Percentiles rank a stretch among this genome's conserved stretches.
These are phyloP conservation scores for Proteles cristata DNA, from an alignment of 2,113 vertebrate genomes.

Conservation along the genomic window DNA sequence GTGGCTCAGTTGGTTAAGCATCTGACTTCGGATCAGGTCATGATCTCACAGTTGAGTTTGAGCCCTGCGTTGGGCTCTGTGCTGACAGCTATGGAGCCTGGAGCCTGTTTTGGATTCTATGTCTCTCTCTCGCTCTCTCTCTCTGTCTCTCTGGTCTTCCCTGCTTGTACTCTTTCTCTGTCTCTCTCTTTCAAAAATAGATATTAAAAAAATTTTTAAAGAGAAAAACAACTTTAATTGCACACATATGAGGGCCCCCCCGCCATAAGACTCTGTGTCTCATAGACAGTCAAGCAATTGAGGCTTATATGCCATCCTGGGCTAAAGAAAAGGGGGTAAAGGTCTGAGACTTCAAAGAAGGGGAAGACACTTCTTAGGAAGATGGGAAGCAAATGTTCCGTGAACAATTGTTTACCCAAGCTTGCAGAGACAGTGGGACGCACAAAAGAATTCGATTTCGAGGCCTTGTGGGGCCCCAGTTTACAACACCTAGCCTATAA, in stretches of 20 bases:
- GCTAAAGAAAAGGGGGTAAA: neutral
- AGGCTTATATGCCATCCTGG: neutral
- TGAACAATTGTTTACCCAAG: neutral
- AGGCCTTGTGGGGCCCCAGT: neutral
- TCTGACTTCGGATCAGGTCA: too few relatives aligned
- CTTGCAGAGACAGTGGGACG: neutral
- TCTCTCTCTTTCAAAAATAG: too few relatives aligned
- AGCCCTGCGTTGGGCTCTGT: too few relatives aligned
- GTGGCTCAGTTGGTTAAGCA: too few relatives aligned
- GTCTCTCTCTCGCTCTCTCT: too few relatives aligned
- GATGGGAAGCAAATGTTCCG: neutral
- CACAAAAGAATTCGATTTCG: neutral
- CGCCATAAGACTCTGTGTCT: neutral
- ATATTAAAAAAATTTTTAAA: neutral
- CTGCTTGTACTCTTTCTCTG: too few relatives aligned
- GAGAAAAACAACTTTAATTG: neutral
- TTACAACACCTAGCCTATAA: neutral
- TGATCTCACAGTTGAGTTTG: too few relatives aligned
- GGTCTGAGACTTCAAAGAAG: neutral
- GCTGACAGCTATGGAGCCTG: too few relatives aligned
- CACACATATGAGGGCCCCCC: neutral
- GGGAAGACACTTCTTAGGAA: neutral
- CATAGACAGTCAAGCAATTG: neutral
- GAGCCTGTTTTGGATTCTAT: too few relatives aligned
- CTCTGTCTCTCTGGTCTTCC: too few relatives aligned